Conservation (phyloP, 30 jellyfish, hydroid and myxozoan genomes). For the Nemopilema nomurai region DNA sequence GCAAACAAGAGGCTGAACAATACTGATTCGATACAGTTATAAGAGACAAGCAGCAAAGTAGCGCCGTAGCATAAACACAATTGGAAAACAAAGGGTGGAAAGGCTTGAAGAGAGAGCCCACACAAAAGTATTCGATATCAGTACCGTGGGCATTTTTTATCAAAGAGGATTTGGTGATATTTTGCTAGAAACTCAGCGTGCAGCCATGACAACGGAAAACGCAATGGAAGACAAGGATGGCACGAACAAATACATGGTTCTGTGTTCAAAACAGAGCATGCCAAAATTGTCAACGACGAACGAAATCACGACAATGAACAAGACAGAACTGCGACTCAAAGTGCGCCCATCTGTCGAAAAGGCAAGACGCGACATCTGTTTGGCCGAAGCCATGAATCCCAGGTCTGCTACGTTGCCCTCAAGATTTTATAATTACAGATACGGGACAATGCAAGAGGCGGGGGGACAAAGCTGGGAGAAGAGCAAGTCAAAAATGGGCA, state of each 20-base stretch:
- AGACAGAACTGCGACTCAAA: slow-evolving; percentile 46
- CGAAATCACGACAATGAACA: slow-evolving; percentile 32
- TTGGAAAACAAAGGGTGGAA: not conserved
- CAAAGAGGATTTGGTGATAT: not conserved
- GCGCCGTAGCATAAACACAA: not conserved
- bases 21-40: not conserved
- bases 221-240: not conserved
- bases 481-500: not conserved
- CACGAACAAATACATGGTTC: slow-evolving; percentile 9
- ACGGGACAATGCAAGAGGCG: slow-evolving; percentile 15
- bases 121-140: not conserved
- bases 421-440: slow-evolving; percentile 32
- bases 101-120: not conserved
- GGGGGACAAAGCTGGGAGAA: not conserved
- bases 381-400: slow-evolving; percentile 7
- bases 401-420: slow-evolving; percentile 28
- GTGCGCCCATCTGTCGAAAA: slow-evolving; percentile 42
- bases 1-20: no score
- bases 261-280: slow-evolving; percentile 21
- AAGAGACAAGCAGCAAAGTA: not conserved
- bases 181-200: not conserved
- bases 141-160: not conserved
- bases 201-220: slow-evolving; percentile 13
- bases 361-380: slow-evolving; percentile 34
- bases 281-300: slow-evolving; percentile 6